phyloP scores from a whole-genome alignment of 1,140 invertebrate genomes.

The Camponotus vicinus region DNA sequence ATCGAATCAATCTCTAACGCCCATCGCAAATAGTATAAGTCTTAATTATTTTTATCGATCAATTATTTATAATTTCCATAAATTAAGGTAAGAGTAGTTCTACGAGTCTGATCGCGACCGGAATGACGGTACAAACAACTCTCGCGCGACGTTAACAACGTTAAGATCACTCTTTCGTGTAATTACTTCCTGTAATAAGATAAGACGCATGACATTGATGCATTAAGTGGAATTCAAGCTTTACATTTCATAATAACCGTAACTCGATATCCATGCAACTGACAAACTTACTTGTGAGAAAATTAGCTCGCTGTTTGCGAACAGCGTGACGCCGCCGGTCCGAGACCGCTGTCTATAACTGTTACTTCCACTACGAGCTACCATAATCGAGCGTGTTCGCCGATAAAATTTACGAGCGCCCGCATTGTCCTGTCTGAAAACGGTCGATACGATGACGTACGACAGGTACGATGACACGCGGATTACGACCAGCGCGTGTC shows the following conservation, averaged over 20 bases:
- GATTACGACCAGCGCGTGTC: constrained; percentile 67
- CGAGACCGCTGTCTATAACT: constrained; percentile 1
- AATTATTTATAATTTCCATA: constrained; percentile 52
- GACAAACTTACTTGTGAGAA: constrained; percentile 28
- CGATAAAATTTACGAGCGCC: constrained; percentile 70
- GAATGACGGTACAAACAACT: not conserved
- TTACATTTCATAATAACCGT: constrained; percentile 12
- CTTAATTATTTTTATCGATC: constrained; percentile 27
- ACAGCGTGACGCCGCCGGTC: not conserved
- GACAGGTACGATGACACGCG: constrained; percentile 65
- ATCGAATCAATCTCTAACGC: constrained; percentile 49
- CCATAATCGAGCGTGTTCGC: constrained; percentile 50
- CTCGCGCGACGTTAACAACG: not conserved
- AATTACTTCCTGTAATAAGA: constrained; percentile 16
- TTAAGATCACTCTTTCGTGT: constrained; percentile 21
- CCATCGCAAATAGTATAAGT: constrained; percentile 12
- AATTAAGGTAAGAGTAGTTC: constrained; percentile 36
- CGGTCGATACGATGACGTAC: constrained; percentile 64
- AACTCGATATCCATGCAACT: constrained; percentile 33
- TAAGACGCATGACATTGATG: constrained; percentile 14
- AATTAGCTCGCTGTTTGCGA: not conserved
- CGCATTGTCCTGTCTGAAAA: constrained; percentile 53
- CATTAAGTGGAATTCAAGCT: constrained; percentile 26
- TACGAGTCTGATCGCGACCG: not conserved
- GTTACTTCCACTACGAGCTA: constrained; percentile 29